phyloP scores from a whole-genome alignment of 2,888 invertebrate genomes.

The Polymixis lichenea region DNA sequence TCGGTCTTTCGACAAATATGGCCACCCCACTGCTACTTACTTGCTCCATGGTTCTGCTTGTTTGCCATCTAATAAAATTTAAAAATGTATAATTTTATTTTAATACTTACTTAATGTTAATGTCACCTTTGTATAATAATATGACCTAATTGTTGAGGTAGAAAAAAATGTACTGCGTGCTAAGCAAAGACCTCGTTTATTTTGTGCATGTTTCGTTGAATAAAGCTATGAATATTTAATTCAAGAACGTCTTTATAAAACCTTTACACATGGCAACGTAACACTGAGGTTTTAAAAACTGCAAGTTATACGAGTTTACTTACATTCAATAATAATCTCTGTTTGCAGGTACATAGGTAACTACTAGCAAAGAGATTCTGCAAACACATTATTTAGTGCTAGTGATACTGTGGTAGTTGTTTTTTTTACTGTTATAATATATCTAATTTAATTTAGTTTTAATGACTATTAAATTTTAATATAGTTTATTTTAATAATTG shows the following conservation, averaged over 20 bases:
- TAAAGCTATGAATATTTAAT: constrained; percentile 51
- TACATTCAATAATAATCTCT: neutral
- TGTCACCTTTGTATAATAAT: constrained; percentile 17
- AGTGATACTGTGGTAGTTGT: too few species aligned
- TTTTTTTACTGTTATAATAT: too few species aligned
- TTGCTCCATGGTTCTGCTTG: neutral
- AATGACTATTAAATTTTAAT: too few species aligned
- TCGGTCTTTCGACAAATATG: neutral
- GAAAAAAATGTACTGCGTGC: constrained; percentile 34
- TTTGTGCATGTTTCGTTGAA: constrained; percentile 49
- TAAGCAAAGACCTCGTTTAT: constrained; percentile 34
- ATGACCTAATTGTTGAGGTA: constrained; percentile 47
- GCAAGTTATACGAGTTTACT: neutral
- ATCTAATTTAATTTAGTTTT: too few species aligned
- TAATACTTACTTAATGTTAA: constrained; percentile 17
- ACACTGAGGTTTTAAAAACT: constrained; percentile 6
- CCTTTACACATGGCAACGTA: neutral
- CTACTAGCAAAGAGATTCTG: neutral
- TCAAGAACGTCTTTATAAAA: constrained; percentile 35
- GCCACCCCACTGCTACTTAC: neutral
- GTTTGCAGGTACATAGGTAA: neutral
- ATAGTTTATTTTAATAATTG: too few species aligned
- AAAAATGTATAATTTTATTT: too few species aligned
- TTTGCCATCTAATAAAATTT: neutral
- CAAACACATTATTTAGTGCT: neutral